Conservation (phyloP, 1,140 invertebrate species). For the Papilio xuthus region DNA sequence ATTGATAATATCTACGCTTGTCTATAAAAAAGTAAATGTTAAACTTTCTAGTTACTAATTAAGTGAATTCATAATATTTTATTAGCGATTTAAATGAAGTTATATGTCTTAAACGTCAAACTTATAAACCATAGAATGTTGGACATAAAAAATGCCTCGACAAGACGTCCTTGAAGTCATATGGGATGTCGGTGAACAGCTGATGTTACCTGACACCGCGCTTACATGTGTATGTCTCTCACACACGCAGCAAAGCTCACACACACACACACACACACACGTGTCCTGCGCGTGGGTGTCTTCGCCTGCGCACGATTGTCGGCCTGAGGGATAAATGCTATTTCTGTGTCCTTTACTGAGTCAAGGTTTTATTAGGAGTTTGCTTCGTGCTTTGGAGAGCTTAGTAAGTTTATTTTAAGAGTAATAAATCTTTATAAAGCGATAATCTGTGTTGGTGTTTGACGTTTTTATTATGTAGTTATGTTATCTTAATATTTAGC, state of each 20-base stretch:
- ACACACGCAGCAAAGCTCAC: slow-evolving; percentile 37
- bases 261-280: slow-evolving; percentile 32
- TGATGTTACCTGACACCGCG: slow-evolving; percentile 70
- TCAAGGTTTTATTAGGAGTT: slow-evolving; percentile 36
- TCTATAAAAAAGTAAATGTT: too few species aligned
- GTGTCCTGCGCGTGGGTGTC: background rate
- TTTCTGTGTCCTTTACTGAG: slow-evolving; percentile 41
- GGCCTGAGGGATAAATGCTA: slow-evolving; percentile 31
- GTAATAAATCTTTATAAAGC: slow-evolving; percentile 27
- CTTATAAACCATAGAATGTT: slow-evolving; percentile 11
- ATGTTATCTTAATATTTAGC: background rate
- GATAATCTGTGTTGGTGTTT: slow-evolving; percentile 10
- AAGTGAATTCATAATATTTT: background rate
- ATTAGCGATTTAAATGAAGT: slow-evolving; percentile 17
- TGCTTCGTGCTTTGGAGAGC: slow-evolving; percentile 1
- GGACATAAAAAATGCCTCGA: slow-evolving; percentile 46
- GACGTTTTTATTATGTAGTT: background rate
- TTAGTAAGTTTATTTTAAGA: slow-evolving; percentile 33
- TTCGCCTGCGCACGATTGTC: slow-evolving; percentile 16
- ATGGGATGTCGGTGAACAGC: slow-evolving; percentile 69
- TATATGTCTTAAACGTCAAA: slow-evolving; percentile 18
- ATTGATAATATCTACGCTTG: too few species aligned
- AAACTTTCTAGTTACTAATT: background rate
- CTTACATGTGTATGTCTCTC: slow-evolving; percentile 12
- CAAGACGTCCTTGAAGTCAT: slow-evolving; percentile 70